Conservation (phyloP, 92 coral and sea anemone genomes). For the Ricordea florida region DNA sequence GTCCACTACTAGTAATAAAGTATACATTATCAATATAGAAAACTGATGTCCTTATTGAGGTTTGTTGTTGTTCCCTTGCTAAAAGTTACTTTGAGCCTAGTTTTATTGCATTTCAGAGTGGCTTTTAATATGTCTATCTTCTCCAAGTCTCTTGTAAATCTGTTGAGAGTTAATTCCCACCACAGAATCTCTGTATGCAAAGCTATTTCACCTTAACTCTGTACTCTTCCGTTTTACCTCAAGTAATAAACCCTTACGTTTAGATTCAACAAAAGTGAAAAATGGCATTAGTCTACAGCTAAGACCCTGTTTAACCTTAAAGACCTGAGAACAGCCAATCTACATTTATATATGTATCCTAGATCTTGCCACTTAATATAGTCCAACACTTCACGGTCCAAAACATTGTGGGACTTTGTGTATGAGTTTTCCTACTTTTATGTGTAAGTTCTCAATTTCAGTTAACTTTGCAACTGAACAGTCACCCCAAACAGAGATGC, state of each 20-base stretch:
- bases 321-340: neutral
- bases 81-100: neutral
- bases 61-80: neutral
- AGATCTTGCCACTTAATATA: neutral
- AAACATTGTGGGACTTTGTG: neutral
- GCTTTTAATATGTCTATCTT: neutral
- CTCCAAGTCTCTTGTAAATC: too few species aligned
- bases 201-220: neutral
- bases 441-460: conserved; percentile 1
- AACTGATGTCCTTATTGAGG: neutral
- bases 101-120: neutral
- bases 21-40: neutral
- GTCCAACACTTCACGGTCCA: neutral
- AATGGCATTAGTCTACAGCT: neutral
- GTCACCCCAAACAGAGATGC: neutral
- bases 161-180: neutral
- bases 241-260: neutral
- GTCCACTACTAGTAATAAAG: too few species aligned
- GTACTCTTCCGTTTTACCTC: neutral
- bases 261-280: too few species aligned
- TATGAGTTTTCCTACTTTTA: neutral
- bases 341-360: conserved; percentile 2
- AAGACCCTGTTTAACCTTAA: neutral
- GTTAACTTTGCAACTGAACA: conserved; percentile 1
- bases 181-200: too few species aligned